These are phyloP conservation scores for Homarus gammarus DNA, from an alignment of 2,888 invertebrate genomes.

Conservation along the genomic window DNA sequence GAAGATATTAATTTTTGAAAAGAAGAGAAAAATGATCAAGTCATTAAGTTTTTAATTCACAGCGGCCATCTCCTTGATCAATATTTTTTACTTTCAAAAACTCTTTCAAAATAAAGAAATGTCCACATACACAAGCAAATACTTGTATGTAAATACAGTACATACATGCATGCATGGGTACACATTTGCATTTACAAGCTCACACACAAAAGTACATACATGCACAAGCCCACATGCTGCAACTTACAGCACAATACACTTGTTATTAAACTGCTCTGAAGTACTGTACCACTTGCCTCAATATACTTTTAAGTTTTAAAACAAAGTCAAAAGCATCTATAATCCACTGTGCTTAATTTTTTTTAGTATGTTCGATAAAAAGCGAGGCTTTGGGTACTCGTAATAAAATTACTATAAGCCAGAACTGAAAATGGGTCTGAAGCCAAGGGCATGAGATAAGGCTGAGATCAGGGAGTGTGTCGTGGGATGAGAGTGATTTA, in stretches of 20 bases:
- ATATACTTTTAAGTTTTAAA: not conserved
- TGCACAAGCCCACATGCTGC: not conserved
- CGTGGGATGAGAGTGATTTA: no score
- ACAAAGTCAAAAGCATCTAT: no score
- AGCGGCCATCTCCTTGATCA: not conserved
- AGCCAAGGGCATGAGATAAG: no score
- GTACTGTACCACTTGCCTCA: not conserved
- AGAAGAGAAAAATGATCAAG: not conserved
- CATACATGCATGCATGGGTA: no score
- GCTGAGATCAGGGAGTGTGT: no score
- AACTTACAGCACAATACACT: not conserved
- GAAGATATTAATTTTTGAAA: not conserved
- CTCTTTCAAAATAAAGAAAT: not conserved
- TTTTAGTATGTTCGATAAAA: not conserved
- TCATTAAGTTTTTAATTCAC: conserved; percentile 1
- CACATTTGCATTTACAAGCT: not conserved
- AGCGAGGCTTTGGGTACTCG: not conserved
- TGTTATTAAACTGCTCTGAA: not conserved
- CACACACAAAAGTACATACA: not conserved
- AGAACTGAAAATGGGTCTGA: no score
- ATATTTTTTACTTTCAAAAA: not conserved
- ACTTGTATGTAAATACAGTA: no score
- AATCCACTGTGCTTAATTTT: no score
- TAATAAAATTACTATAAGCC: no score
- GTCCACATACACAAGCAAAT: not conserved